Evolutionary conservation across 2,888 invertebrate species (phyloP).

Genomic region (Eucera pruinosa): DNA sequence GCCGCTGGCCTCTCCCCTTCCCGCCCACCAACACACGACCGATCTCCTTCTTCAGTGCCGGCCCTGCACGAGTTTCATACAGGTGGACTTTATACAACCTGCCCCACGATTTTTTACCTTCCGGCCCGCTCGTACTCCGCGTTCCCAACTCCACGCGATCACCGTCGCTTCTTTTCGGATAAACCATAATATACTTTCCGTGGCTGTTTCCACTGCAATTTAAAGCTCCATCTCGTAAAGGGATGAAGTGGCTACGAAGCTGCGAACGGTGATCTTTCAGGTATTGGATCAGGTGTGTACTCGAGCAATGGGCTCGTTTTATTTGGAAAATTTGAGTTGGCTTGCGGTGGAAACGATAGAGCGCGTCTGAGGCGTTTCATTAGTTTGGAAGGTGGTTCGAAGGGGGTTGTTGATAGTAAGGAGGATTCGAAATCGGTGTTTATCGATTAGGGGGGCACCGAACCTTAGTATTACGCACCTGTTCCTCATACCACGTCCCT

Average conservation of each 20-base stretch:
- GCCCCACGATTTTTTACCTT: conserved; percentile 64
- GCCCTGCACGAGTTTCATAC: conserved; percentile 66
- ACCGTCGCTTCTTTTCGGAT: too few relatives aligned
- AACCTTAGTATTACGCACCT: conserved; percentile 74
- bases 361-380: neutral
- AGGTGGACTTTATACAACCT: conserved; percentile 70
- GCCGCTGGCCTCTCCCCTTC: conserved; percentile 76
- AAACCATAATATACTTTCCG: too few relatives aligned
- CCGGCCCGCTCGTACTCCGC: neutral
- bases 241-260: neutral
- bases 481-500: conserved; percentile 78
- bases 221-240: neutral
- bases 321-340: neutral
- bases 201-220: too few relatives aligned
- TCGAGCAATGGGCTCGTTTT: too few relatives aligned
- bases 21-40: conserved; percentile 71
- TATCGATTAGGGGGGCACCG: conserved; percentile 58
- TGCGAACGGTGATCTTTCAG: too few relatives aligned
- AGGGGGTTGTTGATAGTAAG: neutral
- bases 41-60: conserved; percentile 77
- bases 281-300: too few relatives aligned
- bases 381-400: neutral
- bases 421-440: conserved; percentile 39
- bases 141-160: conserved; percentile 21
- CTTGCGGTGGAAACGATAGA: neutral